These are phyloP conservation scores for Copidosoma floridanum DNA, from an alignment of 1,140 invertebrate species.

Conservation along the genomic window DNA sequence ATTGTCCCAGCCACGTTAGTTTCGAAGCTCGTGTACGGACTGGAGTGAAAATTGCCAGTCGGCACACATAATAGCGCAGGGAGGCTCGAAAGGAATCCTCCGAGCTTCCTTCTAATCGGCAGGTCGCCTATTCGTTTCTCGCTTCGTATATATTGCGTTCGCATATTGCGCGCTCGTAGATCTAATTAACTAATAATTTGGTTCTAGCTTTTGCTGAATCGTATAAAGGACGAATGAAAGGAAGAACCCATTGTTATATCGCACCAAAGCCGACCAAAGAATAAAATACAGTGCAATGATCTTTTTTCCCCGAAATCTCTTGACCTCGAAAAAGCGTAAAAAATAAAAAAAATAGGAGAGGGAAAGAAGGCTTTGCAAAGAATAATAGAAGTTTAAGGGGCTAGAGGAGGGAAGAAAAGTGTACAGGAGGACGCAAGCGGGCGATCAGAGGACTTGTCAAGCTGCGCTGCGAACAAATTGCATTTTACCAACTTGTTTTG, in stretches of 20 bases:
- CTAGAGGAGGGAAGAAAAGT: neutral
- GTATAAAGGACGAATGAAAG: too few relatives aligned
- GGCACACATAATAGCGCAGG: too few relatives aligned
- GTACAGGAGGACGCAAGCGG: neutral
- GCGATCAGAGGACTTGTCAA: constrained; percentile 53
- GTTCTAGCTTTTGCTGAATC: too few relatives aligned
- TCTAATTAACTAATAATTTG: too few relatives aligned
- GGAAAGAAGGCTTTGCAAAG: neutral
- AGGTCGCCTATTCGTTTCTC: neutral
- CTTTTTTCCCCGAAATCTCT: neutral
- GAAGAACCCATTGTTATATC: too few relatives aligned
- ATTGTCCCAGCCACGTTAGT: constrained; percentile 45
- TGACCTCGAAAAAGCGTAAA: neutral
- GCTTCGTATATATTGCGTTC: too few relatives aligned
- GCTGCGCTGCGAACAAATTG: constrained; percentile 50
- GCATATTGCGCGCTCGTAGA: too few relatives aligned
- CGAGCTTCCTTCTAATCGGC: constrained; percentile 22
- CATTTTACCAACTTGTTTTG: constrained; percentile 56
- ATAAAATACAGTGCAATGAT: too few relatives aligned
- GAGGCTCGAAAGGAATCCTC: constrained; percentile 18
- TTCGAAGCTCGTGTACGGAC: constrained; percentile 23
- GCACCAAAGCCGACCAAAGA: too few relatives aligned
- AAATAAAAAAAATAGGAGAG: constrained; percentile 12
- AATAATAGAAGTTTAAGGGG: neutral
- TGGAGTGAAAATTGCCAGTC: too few relatives aligned